phyloP scores from a whole-genome alignment of 2,113 vertebrate species.

The Petaurus breviceps region DNA sequence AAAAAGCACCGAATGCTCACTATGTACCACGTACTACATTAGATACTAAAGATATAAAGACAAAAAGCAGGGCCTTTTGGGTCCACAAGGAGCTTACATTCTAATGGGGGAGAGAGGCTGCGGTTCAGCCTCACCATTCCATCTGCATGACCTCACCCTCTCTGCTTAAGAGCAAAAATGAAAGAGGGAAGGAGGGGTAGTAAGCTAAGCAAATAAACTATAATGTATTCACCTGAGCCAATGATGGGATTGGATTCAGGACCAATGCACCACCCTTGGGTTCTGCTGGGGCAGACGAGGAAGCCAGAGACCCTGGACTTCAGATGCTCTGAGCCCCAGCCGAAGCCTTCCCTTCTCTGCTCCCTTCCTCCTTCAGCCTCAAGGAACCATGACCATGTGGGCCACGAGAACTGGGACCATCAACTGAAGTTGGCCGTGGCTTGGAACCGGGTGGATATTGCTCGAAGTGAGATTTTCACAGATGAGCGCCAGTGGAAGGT shows the following conservation, averaged over 20 bases:
- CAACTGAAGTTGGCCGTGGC: conserved; percentile 96
- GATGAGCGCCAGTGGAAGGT: conserved; percentile 96
- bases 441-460: conserved; percentile 97
- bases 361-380: conserved; percentile 84
- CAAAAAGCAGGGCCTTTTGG: neutral
- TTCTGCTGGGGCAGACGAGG: neutral
- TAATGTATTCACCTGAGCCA: neutral
- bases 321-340: neutral
- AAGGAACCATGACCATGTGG: conserved; percentile 84
- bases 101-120: neutral
- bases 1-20: neutral
- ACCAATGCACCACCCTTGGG: neutral
- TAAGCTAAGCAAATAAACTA: neutral
- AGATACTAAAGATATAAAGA: neutral
- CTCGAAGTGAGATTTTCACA: conserved; percentile 93
- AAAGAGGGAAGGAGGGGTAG: too few relatives aligned
- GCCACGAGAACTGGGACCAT: conserved; percentile 88
- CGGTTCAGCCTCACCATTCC: too few relatives aligned
- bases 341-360: rapidly evolving
- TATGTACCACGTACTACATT: neutral
- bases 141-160: neutral
- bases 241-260: neutral
- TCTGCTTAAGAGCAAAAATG: neutral
- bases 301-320: neutral
- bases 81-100: neutral